A percentile compares a stretch with the other conserved stretches of the same genome.
Evolutionary conservation across 1,140 invertebrate species (phyloP).

Genomic region (Muscidifurax raptorellus): DNA sequence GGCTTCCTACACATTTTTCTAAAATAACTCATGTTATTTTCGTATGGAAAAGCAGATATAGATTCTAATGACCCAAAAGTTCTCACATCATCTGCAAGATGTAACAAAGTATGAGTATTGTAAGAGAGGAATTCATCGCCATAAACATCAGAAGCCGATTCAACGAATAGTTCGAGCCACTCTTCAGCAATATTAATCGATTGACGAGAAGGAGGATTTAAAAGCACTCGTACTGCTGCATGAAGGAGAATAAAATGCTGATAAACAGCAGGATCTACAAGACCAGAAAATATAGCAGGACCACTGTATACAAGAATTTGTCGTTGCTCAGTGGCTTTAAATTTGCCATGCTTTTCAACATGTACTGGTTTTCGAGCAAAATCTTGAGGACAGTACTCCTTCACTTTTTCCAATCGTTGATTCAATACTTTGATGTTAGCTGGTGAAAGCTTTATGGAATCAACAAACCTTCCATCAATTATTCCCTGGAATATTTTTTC

Average conservation of each 20-base stretch:
- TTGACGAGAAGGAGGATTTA: neutral
- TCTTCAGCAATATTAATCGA: too few relatives aligned
- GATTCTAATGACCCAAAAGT: neutral
- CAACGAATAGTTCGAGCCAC: too few relatives aligned
- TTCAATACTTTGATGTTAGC: neutral
- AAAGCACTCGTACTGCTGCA: neutral
- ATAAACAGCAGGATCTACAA: neutral
- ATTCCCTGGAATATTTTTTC: neutral
- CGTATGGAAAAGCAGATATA: slow-evolving; percentile 14
- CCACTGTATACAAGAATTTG: neutral
- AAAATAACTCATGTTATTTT: slow-evolving; percentile 33
- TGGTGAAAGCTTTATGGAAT: slow-evolving; percentile 6
- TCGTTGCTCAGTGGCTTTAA: slow-evolving; percentile 24
- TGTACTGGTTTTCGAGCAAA: neutral
- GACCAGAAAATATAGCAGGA: neutral
- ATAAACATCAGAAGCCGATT: neutral
- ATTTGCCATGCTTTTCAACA: neutral
- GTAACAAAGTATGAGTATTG: slow-evolving; percentile 7
- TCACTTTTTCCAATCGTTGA: slow-evolving; percentile 24
- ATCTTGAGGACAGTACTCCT: neutral
- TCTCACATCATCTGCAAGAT: slow-evolving; percentile 18
- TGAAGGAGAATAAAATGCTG: neutral
- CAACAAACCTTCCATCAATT: slow-evolving; percentile 28
- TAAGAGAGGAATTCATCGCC: neutral
- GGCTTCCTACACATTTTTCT: neutral